A percentile compares a stretch with the other conserved stretches of the same genome.
These are phyloP conservation scores for Phyllotreta striolata DNA, from an alignment of 2,888 invertebrate genomes.

Conservation along the genomic window DNA sequence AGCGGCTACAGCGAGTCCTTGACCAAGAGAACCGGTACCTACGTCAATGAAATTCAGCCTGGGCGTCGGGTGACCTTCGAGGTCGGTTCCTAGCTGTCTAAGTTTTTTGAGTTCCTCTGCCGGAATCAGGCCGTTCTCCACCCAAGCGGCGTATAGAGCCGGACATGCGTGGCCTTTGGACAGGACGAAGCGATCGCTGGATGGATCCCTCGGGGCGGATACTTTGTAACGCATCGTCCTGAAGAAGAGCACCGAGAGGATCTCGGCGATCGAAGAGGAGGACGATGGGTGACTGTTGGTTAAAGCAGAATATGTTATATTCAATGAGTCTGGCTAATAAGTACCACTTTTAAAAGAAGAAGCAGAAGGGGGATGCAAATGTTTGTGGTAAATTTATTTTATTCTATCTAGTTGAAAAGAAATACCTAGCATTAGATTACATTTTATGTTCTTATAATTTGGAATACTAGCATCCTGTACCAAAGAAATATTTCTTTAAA, in stretches of 20 bases:
- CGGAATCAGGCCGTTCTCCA: slow-evolving; percentile 92
- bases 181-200: slow-evolving; percentile 93
- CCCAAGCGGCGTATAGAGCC: slow-evolving; percentile 98
- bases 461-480: no score
- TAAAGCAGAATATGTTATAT: slow-evolving; percentile 46
- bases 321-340: not conserved
- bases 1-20: slow-evolving; percentile 92
- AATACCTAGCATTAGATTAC: no score
- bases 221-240: slow-evolving; percentile 94
- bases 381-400: no score
- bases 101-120: slow-evolving; percentile 82
- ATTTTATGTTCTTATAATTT: no score
- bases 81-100: slow-evolving; percentile 88
- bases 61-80: slow-evolving; percentile 99
- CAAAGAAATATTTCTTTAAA: no score
- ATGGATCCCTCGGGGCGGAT: slow-evolving; percentile 82
- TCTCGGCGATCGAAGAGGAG: slow-evolving; percentile 96
- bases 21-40: slow-evolving; percentile 97
- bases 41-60: slow-evolving; percentile 96
- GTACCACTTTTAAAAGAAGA: no score
- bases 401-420: no score
- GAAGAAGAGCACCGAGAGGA: slow-evolving; percentile 98
- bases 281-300: slow-evolving; percentile 92
- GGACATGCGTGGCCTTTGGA: slow-evolving; percentile 99
- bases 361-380: no score